Conservation (phyloP, 1,140 invertebrate species). For the Drosophila funebris region DNA sequence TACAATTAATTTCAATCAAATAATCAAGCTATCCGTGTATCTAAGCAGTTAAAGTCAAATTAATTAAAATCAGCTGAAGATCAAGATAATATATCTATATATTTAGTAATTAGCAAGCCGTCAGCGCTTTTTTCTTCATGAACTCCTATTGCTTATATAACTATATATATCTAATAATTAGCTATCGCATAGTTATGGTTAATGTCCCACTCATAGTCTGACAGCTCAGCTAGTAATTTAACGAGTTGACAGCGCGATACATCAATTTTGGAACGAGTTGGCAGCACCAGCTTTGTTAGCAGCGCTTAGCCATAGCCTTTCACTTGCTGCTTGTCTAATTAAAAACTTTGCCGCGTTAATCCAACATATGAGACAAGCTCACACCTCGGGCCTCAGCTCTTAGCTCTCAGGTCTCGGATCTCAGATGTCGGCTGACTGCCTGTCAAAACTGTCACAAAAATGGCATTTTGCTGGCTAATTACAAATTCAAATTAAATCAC, state of each 20-base stretch:
- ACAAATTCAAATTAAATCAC: conserved; percentile 83
- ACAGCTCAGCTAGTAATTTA: background rate
- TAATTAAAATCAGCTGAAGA: background rate
- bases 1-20: background rate
- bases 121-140: too few relatives aligned
- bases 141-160: too few relatives aligned
- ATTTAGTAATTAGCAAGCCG: too few relatives aligned
- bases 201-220: too few relatives aligned
- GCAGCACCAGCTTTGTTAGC: conserved; percentile 8
- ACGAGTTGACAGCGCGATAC: background rate
- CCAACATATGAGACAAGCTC: conserved; percentile 43
- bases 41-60: background rate
- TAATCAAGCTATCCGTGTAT: background rate
- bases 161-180: too few relatives aligned
- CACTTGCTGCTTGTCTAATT: conserved; percentile 46
- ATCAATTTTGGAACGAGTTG: background rate
- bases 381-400: conserved; percentile 15
- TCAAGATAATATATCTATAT: too few relatives aligned
- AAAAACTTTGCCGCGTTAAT: conserved; percentile 60
- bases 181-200: too few relatives aligned
- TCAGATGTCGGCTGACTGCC: conserved; percentile 15
- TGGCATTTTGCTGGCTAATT: conserved; percentile 78
- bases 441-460: conserved; percentile 76
- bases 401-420: background rate
- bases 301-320: conserved; percentile 1